phyloP scores from a whole-genome alignment of 2,113 vertebrate genomes.

The Promerops cafer region DNA sequence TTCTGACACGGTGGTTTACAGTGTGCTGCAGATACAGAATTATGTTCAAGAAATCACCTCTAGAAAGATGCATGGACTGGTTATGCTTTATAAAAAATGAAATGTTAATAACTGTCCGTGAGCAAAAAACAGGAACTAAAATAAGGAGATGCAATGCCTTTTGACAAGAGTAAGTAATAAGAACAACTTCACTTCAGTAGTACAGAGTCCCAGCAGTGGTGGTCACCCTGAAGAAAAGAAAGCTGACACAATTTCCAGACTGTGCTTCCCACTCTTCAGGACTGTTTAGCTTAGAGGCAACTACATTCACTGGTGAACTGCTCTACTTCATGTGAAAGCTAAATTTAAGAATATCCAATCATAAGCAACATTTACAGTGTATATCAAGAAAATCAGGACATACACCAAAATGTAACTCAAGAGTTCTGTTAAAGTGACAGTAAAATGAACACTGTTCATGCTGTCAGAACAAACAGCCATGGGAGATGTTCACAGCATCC shows the following conservation, averaged over 20 bases:
- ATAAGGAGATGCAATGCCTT: neutral
- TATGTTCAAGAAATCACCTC: neutral
- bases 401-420: neutral
- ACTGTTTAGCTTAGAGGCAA: neutral
- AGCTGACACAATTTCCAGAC: neutral
- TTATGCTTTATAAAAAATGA: neutral
- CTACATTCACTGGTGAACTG: neutral
- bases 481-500: neutral
- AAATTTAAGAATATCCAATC: neutral
- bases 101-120: neutral
- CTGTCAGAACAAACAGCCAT: neutral
- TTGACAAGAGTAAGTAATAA: neutral
- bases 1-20: slow-evolving; percentile 83
- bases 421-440: neutral
- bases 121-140: neutral
- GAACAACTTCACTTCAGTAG: neutral
- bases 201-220: neutral
- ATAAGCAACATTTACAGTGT: neutral
- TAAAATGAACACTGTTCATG: neutral
- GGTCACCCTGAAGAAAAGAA: neutral
- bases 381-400: neutral
- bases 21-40: slow-evolving; percentile 65
- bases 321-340: neutral
- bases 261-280: neutral
- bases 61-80: neutral